Evolutionary conservation across 2,113 vertebrate genomes (phyloP).

Genomic region (Podarcis muralis): DNA sequence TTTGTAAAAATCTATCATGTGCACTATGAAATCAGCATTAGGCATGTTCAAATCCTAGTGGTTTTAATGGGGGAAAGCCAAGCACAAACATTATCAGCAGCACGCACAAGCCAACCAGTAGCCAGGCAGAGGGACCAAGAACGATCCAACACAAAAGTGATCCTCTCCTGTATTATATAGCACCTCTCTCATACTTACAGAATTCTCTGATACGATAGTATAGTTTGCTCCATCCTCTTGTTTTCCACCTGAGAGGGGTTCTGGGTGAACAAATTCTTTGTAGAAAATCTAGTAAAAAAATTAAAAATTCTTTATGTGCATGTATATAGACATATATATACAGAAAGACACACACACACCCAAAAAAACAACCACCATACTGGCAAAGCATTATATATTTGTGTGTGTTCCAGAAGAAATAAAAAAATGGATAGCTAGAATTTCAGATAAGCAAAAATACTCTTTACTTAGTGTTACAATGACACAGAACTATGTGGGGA

Average conservation of each 20-base stretch:
- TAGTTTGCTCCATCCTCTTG: conserved; percentile 76
- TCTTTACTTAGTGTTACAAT: background rate
- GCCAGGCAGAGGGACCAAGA: background rate
- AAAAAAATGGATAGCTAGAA: background rate
- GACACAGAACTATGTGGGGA: background rate
- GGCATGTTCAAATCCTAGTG: background rate
- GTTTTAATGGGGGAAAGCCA: background rate
- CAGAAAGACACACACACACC: background rate
- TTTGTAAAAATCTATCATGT: background rate
- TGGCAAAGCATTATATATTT: background rate
- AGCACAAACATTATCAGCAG: background rate
- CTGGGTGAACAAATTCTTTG: conserved; percentile 79
- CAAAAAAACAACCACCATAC: background rate
- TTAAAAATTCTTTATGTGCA: conserved; percentile 27
- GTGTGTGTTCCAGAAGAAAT: background rate
- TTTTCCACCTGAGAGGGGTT: conserved; percentile 79
- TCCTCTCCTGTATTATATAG: background rate
- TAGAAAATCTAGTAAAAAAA: conserved; percentile 80
- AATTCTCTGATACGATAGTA: conserved; percentile 66
- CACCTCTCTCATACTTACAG: conserved; percentile 66
- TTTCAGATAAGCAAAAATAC: background rate
- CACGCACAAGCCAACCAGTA: background rate
- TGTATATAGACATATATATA: background rate
- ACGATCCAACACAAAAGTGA: background rate
- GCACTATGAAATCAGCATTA: background rate